phyloP scores from a whole-genome alignment of 2,797 vertebrate genomes.

The Meda fulgida region DNA sequence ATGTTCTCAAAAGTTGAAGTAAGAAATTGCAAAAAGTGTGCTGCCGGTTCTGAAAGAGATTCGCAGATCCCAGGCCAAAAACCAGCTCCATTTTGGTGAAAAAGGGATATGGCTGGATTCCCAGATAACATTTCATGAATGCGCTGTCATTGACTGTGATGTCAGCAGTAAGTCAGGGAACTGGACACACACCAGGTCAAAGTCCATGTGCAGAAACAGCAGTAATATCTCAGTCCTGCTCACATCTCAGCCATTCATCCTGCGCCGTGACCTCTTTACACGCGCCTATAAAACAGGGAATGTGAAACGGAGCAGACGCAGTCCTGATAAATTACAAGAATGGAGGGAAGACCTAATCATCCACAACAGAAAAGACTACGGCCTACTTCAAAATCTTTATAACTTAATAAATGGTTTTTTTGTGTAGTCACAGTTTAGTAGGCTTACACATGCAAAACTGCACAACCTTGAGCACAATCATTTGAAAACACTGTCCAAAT shows the following conservation, averaged over 20 bases:
- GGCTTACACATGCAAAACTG: background rate
- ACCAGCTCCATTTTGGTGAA: constrained; percentile 8
- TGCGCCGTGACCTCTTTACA: constrained; percentile 37
- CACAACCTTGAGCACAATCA: background rate
- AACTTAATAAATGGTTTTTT: background rate
- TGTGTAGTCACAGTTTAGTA: background rate
- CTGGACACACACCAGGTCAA: constrained; percentile 18
- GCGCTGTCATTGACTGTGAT: constrained; percentile 32
- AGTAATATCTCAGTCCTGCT: constrained; percentile 26
- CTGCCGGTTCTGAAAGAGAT: background rate
- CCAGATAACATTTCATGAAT: constrained; percentile 29
- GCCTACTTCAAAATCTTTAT: background rate
- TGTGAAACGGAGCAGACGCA: constrained; percentile 2
- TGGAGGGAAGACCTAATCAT: background rate
- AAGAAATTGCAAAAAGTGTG: background rate
- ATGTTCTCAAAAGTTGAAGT: background rate
- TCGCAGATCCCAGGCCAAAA: background rate
- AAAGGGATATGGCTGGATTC: constrained; percentile 9
- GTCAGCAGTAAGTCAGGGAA: constrained; percentile 29
- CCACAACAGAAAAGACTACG: background rate
- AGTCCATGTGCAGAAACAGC: constrained; percentile 43
- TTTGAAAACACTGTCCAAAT: background rate
- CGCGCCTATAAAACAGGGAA: constrained; percentile 16
- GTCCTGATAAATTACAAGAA: background rate
- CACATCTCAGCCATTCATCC: constrained; percentile 36